Base-by-base conservation (phyloP, 2,113 vertebrate species). In the Theristicus caerulescens region DNA sequence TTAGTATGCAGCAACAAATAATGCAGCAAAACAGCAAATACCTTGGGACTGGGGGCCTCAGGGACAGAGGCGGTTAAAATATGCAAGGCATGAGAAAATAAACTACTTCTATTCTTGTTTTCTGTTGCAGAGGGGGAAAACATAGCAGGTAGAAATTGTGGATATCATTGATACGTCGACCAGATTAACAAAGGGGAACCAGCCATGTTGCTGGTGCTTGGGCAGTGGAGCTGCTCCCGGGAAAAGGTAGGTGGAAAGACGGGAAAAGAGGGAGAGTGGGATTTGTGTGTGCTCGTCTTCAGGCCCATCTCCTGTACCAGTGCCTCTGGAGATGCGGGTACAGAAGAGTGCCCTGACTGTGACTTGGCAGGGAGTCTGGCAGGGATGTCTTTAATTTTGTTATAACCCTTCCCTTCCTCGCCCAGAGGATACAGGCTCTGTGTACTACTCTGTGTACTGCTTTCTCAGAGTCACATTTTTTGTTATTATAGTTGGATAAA, bases 1-100 rank as follows among this genome's bases (percentile, higher is more conserved):
- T 86, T 87, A 40, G 47, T 13, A 31, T 40, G 52, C 55, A 92
- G 77, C 81, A 91, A 84, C 57, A 96, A 93, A 38, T 52, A 78
- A 13, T 32, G 61, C 55, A 89, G 38, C 0, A 1, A 83, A 96
- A 70, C 27, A 69, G 57, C 55, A 79, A 90, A 36, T 36, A 59
- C 77, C 77, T 57, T 47, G 73, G 47, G 77, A 36, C 40, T 44
- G 18, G 31, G 40, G 59, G 8, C 55, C 77, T 78, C 38, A 25
- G 77, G 26, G 88, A 42, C 31, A 54, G 40, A 77, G n/a, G 31
- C 10, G 0, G 25, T 71, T 44, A 58, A 81, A 90, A 66, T 46
- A 67, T 8, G 14, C 21, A 86, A 86, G 46, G 32, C 34, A 38
- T 47, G 65, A 89, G 77, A 91, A 95, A 86, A 87, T 22, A 87